Evolutionary conservation across 2,797 vertebrate genomes (phyloP).

Genomic region (Microctenopoma steveboyesi): DNA sequence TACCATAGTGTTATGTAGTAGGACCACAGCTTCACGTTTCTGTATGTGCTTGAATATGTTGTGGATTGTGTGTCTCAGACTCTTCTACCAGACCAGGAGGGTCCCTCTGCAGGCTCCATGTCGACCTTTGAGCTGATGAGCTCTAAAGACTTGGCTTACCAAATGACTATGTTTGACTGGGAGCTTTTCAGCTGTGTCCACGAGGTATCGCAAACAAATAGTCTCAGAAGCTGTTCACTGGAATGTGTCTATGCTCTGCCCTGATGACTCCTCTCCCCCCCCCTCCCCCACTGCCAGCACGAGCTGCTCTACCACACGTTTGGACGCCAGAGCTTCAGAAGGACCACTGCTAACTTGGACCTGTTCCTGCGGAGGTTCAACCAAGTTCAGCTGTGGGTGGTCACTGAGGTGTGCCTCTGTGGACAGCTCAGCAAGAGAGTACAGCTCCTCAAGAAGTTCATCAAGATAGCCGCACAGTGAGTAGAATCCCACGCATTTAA

Average conservation of each 20-base stretch:
- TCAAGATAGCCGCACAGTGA: constrained; percentile 99
- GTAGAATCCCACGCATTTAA: constrained; percentile 57
- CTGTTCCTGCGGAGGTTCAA: constrained; percentile 97
- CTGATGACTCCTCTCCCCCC: background rate
- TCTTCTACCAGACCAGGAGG: constrained; percentile 94
- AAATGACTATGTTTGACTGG: constrained; percentile 98
- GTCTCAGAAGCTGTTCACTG: constrained; percentile 1
- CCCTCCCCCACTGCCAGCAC: constrained; percentile 80
- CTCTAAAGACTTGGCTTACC: constrained; percentile 96
- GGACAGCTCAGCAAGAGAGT: constrained; percentile 96
- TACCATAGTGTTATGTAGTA: background rate
- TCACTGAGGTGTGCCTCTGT: constrained; percentile 96
- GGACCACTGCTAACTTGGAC: constrained; percentile 95
- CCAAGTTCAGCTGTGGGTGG: constrained; percentile 98
- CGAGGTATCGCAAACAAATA: constrained; percentile 83
- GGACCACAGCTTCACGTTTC: background rate
- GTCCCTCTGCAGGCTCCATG: constrained; percentile 92
- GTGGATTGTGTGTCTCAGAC: constrained; percentile 74
- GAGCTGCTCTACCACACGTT: constrained; percentile 98
- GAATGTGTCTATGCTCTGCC: constrained; percentile 32
- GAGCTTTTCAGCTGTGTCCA: constrained; percentile 98
- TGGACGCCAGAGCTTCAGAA: constrained; percentile 93
- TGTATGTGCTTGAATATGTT: constrained; percentile 2
- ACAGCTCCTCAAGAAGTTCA: constrained; percentile 98
- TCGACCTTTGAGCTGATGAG: constrained; percentile 98